These are phyloP conservation scores for Parauchenoglanis ngamensis DNA, from an alignment of 2,797 vertebrate species.

Conservation along the genomic window DNA sequence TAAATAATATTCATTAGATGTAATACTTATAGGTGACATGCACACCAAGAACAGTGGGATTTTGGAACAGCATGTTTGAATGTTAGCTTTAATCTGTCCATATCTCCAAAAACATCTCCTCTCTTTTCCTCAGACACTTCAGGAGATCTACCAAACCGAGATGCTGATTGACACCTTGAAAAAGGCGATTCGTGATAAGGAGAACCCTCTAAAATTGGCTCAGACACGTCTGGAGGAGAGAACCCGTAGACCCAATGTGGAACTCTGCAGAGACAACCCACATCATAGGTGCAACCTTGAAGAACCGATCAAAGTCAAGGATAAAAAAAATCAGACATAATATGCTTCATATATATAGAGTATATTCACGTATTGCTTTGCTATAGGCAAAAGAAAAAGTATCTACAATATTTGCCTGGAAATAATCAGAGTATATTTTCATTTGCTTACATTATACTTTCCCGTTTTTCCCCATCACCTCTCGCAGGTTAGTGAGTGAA, in stretches of 20 bases:
- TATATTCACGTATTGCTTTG: not conserved
- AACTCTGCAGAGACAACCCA: slow-evolving; percentile 87
- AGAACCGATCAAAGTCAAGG: not conserved
- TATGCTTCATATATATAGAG: not conserved
- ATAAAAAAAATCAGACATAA: not conserved
- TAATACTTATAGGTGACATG: not conserved
- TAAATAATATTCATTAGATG: not conserved
- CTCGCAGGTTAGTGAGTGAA: slow-evolving; percentile 82
- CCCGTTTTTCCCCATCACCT: slow-evolving; percentile 55
- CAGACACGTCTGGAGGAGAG: slow-evolving; percentile 91
- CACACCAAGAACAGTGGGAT: not conserved
- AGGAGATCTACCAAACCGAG: slow-evolving; percentile 91
- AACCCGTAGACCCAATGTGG: slow-evolving; percentile 84
- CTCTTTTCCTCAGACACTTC: slow-evolving; percentile 78
- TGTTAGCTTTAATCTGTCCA: not conserved
- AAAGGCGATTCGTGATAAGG: slow-evolving; percentile 87
- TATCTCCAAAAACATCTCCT: not conserved
- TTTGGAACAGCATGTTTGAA: not conserved
- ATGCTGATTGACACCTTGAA: slow-evolving; percentile 84
- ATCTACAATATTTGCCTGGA: not conserved
- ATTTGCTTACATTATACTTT: not conserved
- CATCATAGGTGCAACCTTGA: slow-evolving; percentile 78
- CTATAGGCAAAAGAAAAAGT: not conserved
- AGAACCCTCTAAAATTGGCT: slow-evolving; percentile 84
- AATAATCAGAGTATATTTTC: not conserved